These are phyloP conservation scores for Hyphantria cunea DNA, from an alignment of 1,140 invertebrate genomes.

Conservation along the genomic window DNA sequence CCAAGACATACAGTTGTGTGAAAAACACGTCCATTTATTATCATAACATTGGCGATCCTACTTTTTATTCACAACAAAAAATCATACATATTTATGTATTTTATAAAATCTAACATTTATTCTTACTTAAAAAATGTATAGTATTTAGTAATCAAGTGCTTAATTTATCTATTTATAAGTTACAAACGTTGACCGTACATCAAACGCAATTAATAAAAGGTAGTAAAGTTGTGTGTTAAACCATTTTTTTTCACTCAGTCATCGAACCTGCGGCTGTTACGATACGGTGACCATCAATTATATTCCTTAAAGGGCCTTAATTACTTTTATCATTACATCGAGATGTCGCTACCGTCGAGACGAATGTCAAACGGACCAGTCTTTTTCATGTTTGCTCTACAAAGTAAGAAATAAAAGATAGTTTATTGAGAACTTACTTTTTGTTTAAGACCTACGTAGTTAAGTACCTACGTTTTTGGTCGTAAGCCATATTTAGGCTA, in stretches of 20 bases:
- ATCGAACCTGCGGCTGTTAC: conserved; percentile 41
- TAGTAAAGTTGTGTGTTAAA: conserved; percentile 30
- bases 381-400: conserved; percentile 26
- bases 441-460: no score
- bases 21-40: no score
- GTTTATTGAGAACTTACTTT: conserved; percentile 12
- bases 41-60: no score
- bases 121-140: no score
- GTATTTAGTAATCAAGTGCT: conserved; percentile 18
- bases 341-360: conserved; percentile 30
- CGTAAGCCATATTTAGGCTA: no score
- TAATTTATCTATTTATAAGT: conserved; percentile 5
- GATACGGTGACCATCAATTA: conserved; percentile 48
- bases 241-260: conserved; percentile 37
- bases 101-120: no score
- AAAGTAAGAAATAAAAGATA: conserved; percentile 5
- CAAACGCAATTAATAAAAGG: conserved; percentile 36
- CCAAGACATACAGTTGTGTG: no score
- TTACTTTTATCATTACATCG: conserved; percentile 56
- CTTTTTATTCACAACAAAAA: no score
- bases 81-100: no score
- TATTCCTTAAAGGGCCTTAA: conserved; percentile 46
- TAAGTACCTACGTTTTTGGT: no score
- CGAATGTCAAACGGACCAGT: conserved; percentile 37
- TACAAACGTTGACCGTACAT: conserved; percentile 20